Base-by-base conservation (phyloP, 2,888 invertebrate genomes). In the Mimumesa dahlbomi region DNA sequence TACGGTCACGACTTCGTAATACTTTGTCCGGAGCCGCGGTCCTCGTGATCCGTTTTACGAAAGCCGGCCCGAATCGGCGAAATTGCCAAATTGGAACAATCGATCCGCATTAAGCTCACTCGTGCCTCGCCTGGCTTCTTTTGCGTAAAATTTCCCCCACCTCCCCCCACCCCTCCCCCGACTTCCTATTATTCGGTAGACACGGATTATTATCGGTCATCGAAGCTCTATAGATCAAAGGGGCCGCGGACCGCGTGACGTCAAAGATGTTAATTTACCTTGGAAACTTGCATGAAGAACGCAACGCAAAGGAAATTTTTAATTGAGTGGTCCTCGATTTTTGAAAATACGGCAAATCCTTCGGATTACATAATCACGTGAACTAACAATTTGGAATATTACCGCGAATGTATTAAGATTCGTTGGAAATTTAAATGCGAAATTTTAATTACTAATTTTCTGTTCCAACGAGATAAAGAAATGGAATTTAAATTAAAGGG, bases 1-100 rank as follows among this genome's bases (percentile, higher is more conserved):
- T 71, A 73, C 68, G 72, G 49, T 42, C 65, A 59, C 62, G 62
- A 75, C 68, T 62, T 67, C 42, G 70, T 62, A 61, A 75, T 73
- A 78, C 77, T 75, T 75, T 52, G 59, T 66, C 42, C n/a, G n/a
- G 34, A 9, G 49, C 34, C 54, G 18, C 18, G 53, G 48, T 25
- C 19, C 22, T 52, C 34, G 42, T 56, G 65, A 74, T 77, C 52
- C 65, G 56, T 74, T 74, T 71, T 56, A 71, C 43, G 52, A 43
- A 68, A 46, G 34, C 45, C 19, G 40, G 40, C 29, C 21, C 42
- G 7, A 45, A 65, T 46, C 61, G 53, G 46, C 21, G 49, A 54
- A 46, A 69, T 50, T 56, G n/a, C 18, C 56, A 61, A 77, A 76
- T 73, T 64, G 66, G 61, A 72, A 43, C 72, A 53, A 68, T 66